A percentile compares a stretch with the other conserved stretches of the same genome.
Conservation (phyloP, 2,888 invertebrate genomes). For the Osedax fenrisi region DNA sequence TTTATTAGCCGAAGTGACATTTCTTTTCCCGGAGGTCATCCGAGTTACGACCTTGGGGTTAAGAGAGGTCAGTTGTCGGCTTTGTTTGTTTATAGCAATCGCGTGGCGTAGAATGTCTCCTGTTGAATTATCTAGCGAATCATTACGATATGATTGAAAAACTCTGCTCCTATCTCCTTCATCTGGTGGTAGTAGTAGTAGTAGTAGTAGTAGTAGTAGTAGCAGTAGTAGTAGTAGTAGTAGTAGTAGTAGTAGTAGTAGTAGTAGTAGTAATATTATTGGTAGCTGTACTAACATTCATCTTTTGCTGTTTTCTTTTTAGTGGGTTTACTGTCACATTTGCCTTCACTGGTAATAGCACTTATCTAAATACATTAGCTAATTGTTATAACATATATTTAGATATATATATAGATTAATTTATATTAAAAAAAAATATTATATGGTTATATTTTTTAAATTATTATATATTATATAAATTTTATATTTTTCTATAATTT, state of each 20-base stretch:
- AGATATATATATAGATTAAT: too few relatives aligned
- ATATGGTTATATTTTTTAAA: too few relatives aligned
- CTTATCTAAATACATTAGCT: constrained; percentile 39
- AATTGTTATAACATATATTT: too few relatives aligned
- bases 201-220: too few relatives aligned
- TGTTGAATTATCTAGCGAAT: background rate
- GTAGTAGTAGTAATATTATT: background rate
- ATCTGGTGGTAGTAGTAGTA: background rate
- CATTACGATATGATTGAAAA: background rate
- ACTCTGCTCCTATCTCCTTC: background rate
- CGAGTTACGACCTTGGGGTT: too few relatives aligned
- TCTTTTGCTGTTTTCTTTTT: constrained; percentile 48
- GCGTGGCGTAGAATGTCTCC: too few relatives aligned
- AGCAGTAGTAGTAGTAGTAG: background rate
- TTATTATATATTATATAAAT: background rate
- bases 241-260: background rate
- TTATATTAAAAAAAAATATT: too few relatives aligned
- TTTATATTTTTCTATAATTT: background rate
- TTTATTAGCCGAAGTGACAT: too few relatives aligned
- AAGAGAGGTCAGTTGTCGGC: too few relatives aligned
- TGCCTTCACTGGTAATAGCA: constrained; percentile 49
- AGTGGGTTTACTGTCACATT: constrained; percentile 48
- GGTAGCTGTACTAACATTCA: constrained; percentile 44
- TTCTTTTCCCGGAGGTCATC: too few relatives aligned
- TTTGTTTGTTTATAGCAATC: too few relatives aligned